phyloP scores from a whole-genome alignment of 2,888 invertebrate genomes.

The Andrena marginata region DNA sequence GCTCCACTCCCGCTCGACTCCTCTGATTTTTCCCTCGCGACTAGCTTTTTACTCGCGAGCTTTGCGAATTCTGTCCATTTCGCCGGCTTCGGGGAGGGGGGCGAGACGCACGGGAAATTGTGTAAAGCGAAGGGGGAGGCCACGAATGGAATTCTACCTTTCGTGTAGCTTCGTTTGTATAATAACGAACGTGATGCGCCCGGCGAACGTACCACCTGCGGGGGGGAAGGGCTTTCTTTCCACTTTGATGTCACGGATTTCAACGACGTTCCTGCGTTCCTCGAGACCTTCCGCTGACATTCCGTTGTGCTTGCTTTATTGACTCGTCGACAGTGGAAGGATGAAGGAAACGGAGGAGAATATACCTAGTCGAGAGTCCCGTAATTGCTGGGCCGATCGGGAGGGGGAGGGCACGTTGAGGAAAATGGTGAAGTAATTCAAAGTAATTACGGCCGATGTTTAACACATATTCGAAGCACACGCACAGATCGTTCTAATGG shows the following conservation, averaged over 20 bases:
- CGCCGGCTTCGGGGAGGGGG: not conserved
- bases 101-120: conserved; percentile 4
- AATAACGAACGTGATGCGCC: conserved; percentile 20
- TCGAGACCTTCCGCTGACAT: not conserved
- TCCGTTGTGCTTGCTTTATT: conserved; percentile 14
- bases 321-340: conserved; percentile 10
- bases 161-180: conserved; percentile 17
- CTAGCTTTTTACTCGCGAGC: not conserved
- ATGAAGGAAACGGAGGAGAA: too few relatives aligned
- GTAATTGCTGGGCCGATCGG: not conserved
- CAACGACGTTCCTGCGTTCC: not conserved
- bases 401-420: not conserved
- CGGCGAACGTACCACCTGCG: not conserved
- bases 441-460: conserved; percentile 68
- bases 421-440: conserved; percentile 27
- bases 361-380: not conserved
- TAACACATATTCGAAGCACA: conserved; percentile 66
- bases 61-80: conserved; percentile 2
- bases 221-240: too few relatives aligned
- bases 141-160: conserved; percentile 11
- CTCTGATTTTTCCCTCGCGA: not conserved
- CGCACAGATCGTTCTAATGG: conserved; percentile 55
- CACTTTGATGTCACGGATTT: conserved; percentile 5
- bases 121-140: not conserved
- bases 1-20: not conserved